These are phyloP conservation scores for Rhabdornis inornatus DNA, from an alignment of 2,113 vertebrate genomes.

Conservation along the genomic window DNA sequence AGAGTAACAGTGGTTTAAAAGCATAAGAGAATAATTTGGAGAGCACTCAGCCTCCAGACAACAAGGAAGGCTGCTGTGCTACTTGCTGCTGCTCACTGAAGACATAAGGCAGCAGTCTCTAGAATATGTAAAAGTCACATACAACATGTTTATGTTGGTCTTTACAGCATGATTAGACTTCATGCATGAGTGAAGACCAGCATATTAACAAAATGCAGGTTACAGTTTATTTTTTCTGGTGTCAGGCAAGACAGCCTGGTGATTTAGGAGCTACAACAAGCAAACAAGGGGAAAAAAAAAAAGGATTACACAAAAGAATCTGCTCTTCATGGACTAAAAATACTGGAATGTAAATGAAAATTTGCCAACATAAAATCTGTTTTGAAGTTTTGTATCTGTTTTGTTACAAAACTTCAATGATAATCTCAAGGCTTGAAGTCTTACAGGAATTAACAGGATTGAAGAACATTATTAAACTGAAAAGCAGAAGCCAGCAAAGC, in stretches of 20 bases:
- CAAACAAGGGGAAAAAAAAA: fast-evolving
- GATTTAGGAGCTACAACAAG: not conserved
- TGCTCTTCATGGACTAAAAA: not conserved
- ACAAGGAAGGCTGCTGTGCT: not conserved
- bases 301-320: not conserved
- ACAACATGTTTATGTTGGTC: not conserved
- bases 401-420: not conserved
- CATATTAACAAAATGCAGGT: not conserved
- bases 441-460: not conserved
- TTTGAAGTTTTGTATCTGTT: not conserved
- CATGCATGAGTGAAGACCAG: not conserved
- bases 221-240: not conserved
- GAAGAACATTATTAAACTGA: not conserved
- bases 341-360: not conserved
- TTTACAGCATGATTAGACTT: not conserved
- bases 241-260: not conserved
- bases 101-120: not conserved
- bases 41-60: not conserved
- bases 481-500: not conserved
- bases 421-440: not conserved
- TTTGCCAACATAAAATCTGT: not conserved
- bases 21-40: not conserved
- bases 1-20: not conserved
- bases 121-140: not conserved
- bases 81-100: not conserved